Evolutionary conservation across 2,888 invertebrate genomes (phyloP), one percentile per base, ranked within the genome.

Genomic region (Malachius bipustulatus): DNA sequence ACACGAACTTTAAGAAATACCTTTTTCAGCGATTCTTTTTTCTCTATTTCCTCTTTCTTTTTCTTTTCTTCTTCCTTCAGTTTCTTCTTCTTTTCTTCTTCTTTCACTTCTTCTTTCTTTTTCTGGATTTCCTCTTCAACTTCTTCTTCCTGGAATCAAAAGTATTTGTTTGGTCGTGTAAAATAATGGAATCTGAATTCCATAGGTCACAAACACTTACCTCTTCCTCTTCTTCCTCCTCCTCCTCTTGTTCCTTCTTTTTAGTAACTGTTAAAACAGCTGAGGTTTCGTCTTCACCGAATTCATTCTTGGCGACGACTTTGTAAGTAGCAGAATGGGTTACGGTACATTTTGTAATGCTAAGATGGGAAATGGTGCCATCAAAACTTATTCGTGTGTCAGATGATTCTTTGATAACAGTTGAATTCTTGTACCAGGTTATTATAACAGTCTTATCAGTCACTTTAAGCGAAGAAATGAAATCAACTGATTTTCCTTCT

Each of bases 281-380:
- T 29, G 77, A 75, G 2, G 85, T 83, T 55, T 88, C 84, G 49
- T 88, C 91, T 57, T 83, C 81, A 32, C 97, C 97, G 49, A 77
- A 80, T 58, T 91, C 88, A 59, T 96, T 97, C 54, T 76, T 79
- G 35, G 94, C 82, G 14, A 88, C 77, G 28, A 91, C 77, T 54
- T 77, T 81, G 63, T 90, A 93, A 32, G 75, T 77, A 27, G 88
- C 89, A 3, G 78, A 70, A 56, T 80, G 78, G 53, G 83, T 82
- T 29, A 67, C 62, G 35, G 79, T 75, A 29, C 82, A 79, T 50
- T 73, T 74, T 44, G 75, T 76, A 46, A 94, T 83, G 40, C 77
- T 78, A 6, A 94, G 65, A 42, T 80, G 77, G 9, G 87, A 80
- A 26, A 75, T 80, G 32, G 77, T 77, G 13, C 89, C 89, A 56